These are phyloP conservation scores for Montipora cactus DNA, from an alignment of 64 coral and sea anemone genomes.

Conservation along the genomic window DNA sequence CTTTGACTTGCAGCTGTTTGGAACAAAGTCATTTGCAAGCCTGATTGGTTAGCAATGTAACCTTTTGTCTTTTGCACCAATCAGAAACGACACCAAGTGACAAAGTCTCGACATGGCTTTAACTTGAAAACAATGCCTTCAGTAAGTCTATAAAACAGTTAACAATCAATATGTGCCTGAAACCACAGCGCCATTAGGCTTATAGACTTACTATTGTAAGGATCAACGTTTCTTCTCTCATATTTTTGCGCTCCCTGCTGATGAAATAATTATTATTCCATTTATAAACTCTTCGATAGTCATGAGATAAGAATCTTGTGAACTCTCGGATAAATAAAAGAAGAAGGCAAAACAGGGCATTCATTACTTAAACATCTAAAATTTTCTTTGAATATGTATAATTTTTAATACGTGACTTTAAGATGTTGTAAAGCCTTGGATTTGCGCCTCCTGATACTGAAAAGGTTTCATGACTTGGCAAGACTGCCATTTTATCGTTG, in stretches of 20 bases:
- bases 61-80: conserved; percentile 25
- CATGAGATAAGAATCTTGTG: background rate
- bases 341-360: background rate
- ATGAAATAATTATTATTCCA: background rate
- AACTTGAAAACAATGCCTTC: conserved; percentile 4
- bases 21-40: background rate
- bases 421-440: background rate
- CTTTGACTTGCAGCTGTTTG: conserved; percentile 42
- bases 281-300: background rate
- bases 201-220: background rate
- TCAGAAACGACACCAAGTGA: background rate
- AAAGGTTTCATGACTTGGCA: background rate
- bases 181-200: background rate
- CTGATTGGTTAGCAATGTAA: background rate
- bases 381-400: background rate
- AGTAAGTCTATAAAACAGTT: background rate
- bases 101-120: background rate
- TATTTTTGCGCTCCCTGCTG: conserved; percentile 5
- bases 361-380: background rate
- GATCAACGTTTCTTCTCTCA: background rate
- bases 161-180: background rate
- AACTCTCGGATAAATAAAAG: background rate
- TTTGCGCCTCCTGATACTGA: background rate
- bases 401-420: background rate
- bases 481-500: too few relatives aligned